Percentiles rank a stretch among this genome's conserved stretches.
These are phyloP conservation scores for Brachionus rotundiformis DNA, from an alignment of 1,140 invertebrate genomes.

Conservation along the genomic window DNA sequence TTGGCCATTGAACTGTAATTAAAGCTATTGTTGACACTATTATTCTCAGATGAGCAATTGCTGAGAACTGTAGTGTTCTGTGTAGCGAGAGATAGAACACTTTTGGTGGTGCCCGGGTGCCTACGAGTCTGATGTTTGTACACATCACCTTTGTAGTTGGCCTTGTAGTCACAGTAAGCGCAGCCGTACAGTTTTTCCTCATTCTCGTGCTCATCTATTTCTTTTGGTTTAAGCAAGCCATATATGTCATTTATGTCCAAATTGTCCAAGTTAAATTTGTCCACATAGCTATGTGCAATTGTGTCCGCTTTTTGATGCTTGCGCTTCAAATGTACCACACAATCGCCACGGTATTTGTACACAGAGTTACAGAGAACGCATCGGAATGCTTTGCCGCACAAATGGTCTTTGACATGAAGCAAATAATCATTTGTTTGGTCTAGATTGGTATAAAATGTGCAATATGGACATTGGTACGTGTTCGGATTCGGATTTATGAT, in stretches of 20 bases:
- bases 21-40: constrained; percentile 41
- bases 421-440: constrained; percentile 16
- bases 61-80: background rate
- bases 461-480: constrained; percentile 50
- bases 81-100: background rate
- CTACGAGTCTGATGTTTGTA: constrained; percentile 48
- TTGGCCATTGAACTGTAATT: background rate
- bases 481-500: constrained; percentile 6
- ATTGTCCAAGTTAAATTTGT: constrained; percentile 37
- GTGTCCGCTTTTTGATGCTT: constrained; percentile 50
- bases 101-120: constrained; percentile 46
- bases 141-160: constrained; percentile 50
- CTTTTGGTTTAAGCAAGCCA: constrained; percentile 32
- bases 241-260: constrained; percentile 37
- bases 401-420: constrained; percentile 15
- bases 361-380: constrained; percentile 47
- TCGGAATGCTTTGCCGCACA: constrained; percentile 44
- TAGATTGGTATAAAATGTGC: background rate
- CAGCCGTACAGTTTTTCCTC: constrained; percentile 39
- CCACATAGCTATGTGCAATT: constrained; percentile 40
- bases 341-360: constrained; percentile 52
- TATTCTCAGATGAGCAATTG: constrained; percentile 46
- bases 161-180: constrained; percentile 49
- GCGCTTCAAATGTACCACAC: constrained; percentile 41
- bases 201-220: constrained; percentile 39